Base-by-base conservation (phyloP, 2,113 vertebrate species). In the Recurvirostra avosetta region DNA sequence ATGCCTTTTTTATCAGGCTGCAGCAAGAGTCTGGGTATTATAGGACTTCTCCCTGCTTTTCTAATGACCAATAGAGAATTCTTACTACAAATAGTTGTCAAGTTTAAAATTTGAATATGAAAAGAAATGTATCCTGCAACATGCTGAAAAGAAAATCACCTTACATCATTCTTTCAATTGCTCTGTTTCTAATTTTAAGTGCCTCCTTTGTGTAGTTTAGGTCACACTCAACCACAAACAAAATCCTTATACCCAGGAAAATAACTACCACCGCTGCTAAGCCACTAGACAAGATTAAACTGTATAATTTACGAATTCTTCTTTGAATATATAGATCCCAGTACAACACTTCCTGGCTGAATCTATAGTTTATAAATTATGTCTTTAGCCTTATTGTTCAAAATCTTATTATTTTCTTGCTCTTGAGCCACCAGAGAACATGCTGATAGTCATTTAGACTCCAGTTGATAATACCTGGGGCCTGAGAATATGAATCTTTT, bases 281-380 rank as follows among this genome's bases (percentile, higher is more conserved):
- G 18, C 38, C 85, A 56, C 36, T 20, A 86, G 59, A 87, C 11
- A 76, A 88, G 45, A 90, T 65, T 87, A 73, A 90, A 79, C 59
- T 1, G 1, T 77, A 12, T 52, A 90, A 91, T 84, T 88, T 86
- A 92, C 70, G 36, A 92, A 91, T 85, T 74, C 23, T 77, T 90
- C 78, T 85, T 74, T 87, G 34, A 92, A 93, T 72, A 80, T 62
- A 93, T 77, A 86, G 70, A 93, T 95, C 50, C 32, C 47, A 77
- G 50, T 41, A 59, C 29, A 86, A 66, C 56, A 67, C 26, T 85
- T 92, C 55, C 81, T 96, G 52, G 19, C 49, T 73, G 38, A 56
- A 93, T 74, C 59, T 79, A 43, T 62, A 52, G 29, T 85, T 92
- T 82, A 80, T 81, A 87, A 94, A 83, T 79, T 70, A 67, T 32